Base-by-base conservation (phyloP, 2,888 invertebrate genomes). In the Drosophila imparisetae region DNA sequence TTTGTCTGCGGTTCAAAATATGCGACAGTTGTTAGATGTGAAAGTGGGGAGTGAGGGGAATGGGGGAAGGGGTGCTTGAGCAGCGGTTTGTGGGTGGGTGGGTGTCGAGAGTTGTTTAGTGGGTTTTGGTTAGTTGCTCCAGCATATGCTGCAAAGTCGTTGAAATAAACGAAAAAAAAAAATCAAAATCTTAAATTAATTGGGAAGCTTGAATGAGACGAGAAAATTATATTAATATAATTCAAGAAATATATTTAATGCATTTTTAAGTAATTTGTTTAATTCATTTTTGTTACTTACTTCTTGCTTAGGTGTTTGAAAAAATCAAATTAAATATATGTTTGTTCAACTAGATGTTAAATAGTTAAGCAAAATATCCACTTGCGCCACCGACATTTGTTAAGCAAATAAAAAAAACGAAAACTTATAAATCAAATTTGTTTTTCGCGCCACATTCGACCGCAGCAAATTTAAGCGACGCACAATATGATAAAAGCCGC, bases 1-100 rank as follows among this genome's bases (percentile, higher is more conserved):
- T 85, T 90, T 89, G 85, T 89, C 85, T 90, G 85, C 81, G 90
- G 90, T 89, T 89, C 86, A 86, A 60, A 45, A 74, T 83, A 76
- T 80, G 86, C 78, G 87, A 75, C 89, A 90, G 74, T 86, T 86
- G 87, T 53, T 21, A 45, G 32, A n/a, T 1, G 45, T 45, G 24
- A 38, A 10, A 8, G 6, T 15, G n/a, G 5, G 24, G 29, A n/a
- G n/a, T n/a, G 8, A n/a, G 6, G 13, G 0, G 4, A 32, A 29
- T 45, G 27, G 54, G 21, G 4, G 11, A 21, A 11, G 27, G n/a
- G 36, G 7, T 4, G 27, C 1, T 54, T 34, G 7, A 36, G 10
- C 15, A 34, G 15, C 30, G 24, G 10, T 3, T 2, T 13, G 34
- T 4, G n/a, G 18, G 15, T 21, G 32, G 6, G 0, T 45, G 42